phyloP scores from a whole-genome alignment of 2,113 vertebrate species.

The Thymallus thymallus region DNA sequence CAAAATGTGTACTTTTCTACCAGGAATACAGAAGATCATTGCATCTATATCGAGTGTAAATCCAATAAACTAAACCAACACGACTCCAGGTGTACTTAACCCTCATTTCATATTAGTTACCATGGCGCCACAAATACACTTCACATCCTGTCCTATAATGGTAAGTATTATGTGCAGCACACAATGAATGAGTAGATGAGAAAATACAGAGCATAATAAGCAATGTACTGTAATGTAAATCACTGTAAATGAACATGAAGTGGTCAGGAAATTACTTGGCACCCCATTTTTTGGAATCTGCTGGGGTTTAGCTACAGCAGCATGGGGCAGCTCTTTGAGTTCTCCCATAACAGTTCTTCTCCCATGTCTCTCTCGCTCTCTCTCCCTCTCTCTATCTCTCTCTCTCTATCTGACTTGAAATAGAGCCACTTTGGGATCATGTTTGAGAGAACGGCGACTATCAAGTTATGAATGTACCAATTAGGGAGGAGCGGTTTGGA shows the following conservation, averaged over 20 bases:
- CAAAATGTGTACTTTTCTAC: background rate
- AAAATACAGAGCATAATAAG: background rate
- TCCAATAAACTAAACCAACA: slow-evolving; percentile 24
- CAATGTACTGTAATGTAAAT: slow-evolving; percentile 8
- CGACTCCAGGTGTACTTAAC: slow-evolving; percentile 24
- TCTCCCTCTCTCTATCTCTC: background rate
- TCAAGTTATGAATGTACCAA: slow-evolving; percentile 66
- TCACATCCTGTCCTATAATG: too few species aligned
- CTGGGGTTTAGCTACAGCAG: background rate
- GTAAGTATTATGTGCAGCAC: background rate
- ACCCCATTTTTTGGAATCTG: background rate
- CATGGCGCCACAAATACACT: background rate
- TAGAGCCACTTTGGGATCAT: slow-evolving; percentile 59
- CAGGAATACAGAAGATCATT: slow-evolving; percentile 6
- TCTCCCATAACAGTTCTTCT: background rate
- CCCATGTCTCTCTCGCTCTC: background rate
- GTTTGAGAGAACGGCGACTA: slow-evolving; percentile 36
- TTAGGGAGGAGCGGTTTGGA: slow-evolving; percentile 60
- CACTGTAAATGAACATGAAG: background rate
- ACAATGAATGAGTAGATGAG: background rate
- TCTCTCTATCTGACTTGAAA: slow-evolving; percentile 48
- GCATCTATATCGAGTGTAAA: slow-evolving; percentile 18
- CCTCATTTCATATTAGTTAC: background rate
- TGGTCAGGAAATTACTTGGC: background rate
- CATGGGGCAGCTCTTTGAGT: background rate